phyloP scores from a whole-genome alignment of 2,888 invertebrate genomes.

The Parnassius glacialis region DNA sequence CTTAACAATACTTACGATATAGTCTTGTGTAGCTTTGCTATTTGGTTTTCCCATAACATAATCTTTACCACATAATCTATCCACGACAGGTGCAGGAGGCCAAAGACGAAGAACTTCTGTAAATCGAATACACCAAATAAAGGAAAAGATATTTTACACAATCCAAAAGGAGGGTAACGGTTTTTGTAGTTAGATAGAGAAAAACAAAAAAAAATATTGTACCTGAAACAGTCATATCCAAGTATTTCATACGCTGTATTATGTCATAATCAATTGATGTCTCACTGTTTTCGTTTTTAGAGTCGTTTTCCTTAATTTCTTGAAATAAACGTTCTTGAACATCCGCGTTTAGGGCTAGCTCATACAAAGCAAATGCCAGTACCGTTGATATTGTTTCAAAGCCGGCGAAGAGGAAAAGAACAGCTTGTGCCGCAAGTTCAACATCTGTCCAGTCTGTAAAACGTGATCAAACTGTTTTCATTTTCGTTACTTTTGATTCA shows the following conservation, averaged over 20 bases:
- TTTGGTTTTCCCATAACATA: conserved; percentile 66
- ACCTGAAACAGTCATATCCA: conserved; percentile 83
- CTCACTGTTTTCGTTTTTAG: conserved; percentile 45
- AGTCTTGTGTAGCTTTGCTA: conserved; percentile 45
- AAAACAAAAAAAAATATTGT: background rate
- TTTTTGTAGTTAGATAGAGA: background rate
- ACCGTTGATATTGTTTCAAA: conserved; percentile 73
- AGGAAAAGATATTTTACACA: background rate
- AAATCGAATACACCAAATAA: conserved; percentile 23
- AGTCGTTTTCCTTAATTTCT: conserved; percentile 75
- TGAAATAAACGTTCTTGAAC: conserved; percentile 75
- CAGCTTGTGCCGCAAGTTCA: conserved; percentile 69
- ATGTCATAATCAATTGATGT: conserved; percentile 74
- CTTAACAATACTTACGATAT: conserved; percentile 45
- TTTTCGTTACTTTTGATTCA: too few species aligned
- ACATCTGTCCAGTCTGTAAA: conserved; percentile 56
- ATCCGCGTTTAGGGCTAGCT: conserved; percentile 80
- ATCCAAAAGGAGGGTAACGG: background rate
- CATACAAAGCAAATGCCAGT: conserved; percentile 78
- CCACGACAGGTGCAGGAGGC: conserved; percentile 60
- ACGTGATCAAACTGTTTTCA: background rate
- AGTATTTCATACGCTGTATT: conserved; percentile 77
- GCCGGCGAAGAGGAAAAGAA: conserved; percentile 80
- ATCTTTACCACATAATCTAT: conserved; percentile 72
- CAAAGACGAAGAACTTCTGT: conserved; percentile 69